Conservation (phyloP, 2,797 vertebrate species). For the Notolabrus celidotus region DNA sequence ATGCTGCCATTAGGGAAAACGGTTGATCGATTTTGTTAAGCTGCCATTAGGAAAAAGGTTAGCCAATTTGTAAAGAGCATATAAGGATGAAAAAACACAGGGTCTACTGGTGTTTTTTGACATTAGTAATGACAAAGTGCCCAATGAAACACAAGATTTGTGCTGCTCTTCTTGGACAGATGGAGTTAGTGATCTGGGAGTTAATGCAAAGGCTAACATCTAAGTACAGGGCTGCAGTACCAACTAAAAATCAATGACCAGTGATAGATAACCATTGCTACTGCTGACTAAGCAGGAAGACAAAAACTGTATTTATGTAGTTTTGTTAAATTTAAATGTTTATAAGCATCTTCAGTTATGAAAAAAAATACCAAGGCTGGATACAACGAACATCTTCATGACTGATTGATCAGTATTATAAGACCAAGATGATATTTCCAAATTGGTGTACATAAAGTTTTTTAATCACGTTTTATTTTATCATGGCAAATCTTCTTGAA, state of each 20-base stretch:
- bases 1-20: slow-evolving; percentile 34
- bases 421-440: too few relatives aligned
- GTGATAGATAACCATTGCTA: slow-evolving; percentile 8
- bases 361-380: too few relatives aligned
- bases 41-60: slow-evolving; percentile 49
- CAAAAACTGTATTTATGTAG: too few relatives aligned
- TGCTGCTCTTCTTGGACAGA: slow-evolving; percentile 32
- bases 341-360: too few relatives aligned
- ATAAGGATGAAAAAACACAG: slow-evolving; percentile 19
- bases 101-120: slow-evolving; percentile 24
- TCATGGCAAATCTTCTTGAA: too few relatives aligned
- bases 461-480: too few relatives aligned
- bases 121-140: slow-evolving; percentile 49
- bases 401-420: too few relatives aligned
- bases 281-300: slow-evolving; percentile 6
- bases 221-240: slow-evolving; percentile 2
- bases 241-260: slow-evolving; percentile 25
- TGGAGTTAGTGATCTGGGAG: slow-evolving; percentile 41
- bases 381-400: too few relatives aligned
- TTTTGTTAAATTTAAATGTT: too few relatives aligned
- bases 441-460: too few relatives aligned
- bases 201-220: slow-evolving; percentile 26
- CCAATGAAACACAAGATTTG: slow-evolving; percentile 38
- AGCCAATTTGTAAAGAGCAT: slow-evolving; percentile 49
- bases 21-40: slow-evolving; percentile 53